Base-by-base conservation (phyloP, 2,888 invertebrate species). In the Spodoptera exigua region DNA sequence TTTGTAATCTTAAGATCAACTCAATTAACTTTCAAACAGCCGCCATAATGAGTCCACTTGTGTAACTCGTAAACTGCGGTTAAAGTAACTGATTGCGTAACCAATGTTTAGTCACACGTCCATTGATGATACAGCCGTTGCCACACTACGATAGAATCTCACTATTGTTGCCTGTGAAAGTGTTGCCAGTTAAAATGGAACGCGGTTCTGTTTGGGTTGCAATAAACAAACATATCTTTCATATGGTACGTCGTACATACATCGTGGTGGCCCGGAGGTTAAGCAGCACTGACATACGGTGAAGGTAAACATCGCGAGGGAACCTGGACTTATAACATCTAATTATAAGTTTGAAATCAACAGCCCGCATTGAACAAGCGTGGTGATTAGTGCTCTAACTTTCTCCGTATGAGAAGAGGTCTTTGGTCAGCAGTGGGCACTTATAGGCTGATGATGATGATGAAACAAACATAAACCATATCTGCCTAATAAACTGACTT, bases 161-260 rank as follows among this genome's bases (percentile, higher is more conserved):
- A 61, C 65, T 66, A 76, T 79, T 78, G 77, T 76, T 60, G 44
- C 21, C 51, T 71, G 69, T 61, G 71, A 79, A 79, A 69, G 64
- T 79, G 61, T 69, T 69, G 48, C 65, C 45, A 57, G 46, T 56
- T 64, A 46, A 58, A 65, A 68, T 75, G 47, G 63, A 68, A 66
- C 76, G 57, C 32, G 47, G 51, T 51, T 62, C 61, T 56, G n/a
- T 47, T 37, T 11, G 39, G 16, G 9, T 44, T 37, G 27, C 9
- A 9, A 53, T 54, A 43, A 48, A 21, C 59, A 47, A 60, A 48
- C 36, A 36, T 27, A 40, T 49, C n/a, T n/a, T n/a, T n/a, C n/a
- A n/a, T n/a, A n/a, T n/a, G n/a, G n/a, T n/a, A n/a, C n/a, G n/a
- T n/a, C n/a, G n/a, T n/a, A n/a, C n/a, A n/a, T n/a, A n/a, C n/a